These are phyloP conservation scores for Tadarida brasiliensis DNA, from an alignment of 2,797 vertebrate genomes.

Conservation along the genomic window DNA sequence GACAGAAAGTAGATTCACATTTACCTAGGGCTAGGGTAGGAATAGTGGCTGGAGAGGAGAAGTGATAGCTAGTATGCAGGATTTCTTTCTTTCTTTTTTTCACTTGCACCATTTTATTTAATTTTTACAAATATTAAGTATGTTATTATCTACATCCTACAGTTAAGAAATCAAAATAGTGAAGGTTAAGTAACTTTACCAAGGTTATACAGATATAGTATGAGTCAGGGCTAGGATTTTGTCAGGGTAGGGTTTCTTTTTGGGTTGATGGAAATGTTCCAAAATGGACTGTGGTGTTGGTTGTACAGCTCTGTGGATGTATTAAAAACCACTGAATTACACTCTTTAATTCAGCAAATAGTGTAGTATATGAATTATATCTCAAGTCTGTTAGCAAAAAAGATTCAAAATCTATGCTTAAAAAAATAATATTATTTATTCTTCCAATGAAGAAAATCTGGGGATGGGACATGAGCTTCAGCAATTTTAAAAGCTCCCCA, in stretches of 20 bases:
- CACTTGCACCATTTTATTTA: neutral
- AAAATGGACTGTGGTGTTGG: constrained; percentile 10
- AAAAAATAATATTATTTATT: constrained; percentile 11
- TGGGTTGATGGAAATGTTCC: constrained; percentile 10
- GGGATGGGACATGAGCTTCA: neutral
- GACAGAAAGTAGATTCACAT: neutral
- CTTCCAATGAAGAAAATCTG: neutral
- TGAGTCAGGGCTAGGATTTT: neutral
- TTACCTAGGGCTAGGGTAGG: neutral
- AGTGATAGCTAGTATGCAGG: neutral
- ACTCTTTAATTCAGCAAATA: constrained; percentile 23
- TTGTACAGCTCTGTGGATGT: neutral
- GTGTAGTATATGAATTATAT: constrained; percentile 39
- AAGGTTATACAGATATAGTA: neutral
- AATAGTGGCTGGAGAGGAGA: rapidly evolving
- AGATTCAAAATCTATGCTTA: neutral
- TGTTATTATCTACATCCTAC: constrained; percentile 1
- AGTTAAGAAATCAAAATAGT: constrained; percentile 20
- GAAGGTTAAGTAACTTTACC: neutral
- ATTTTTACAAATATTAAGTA: neutral
- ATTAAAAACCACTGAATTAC: constrained; percentile 42
- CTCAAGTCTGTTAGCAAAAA: neutral
- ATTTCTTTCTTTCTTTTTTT: constrained; percentile 1
- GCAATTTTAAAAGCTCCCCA: constrained; percentile 1
- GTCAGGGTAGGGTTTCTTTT: neutral